A percentile compares a stretch with the other conserved stretches of the same genome.
These are phyloP conservation scores for Pseudopleuronectes americanus DNA, from an alignment of 2,797 vertebrate species.

Conservation along the genomic window DNA sequence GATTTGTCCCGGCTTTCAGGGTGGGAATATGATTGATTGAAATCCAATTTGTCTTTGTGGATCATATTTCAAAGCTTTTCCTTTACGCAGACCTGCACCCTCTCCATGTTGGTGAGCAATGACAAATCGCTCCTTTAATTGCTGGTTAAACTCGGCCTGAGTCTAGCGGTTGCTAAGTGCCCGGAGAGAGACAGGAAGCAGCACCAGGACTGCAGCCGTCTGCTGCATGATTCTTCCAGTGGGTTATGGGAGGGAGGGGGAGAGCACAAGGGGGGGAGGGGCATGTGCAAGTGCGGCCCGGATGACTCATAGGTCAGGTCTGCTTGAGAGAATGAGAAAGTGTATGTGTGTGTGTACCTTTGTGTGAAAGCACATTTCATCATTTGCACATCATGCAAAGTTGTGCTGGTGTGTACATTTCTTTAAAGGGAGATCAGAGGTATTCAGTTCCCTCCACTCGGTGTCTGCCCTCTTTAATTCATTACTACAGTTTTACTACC, in stretches of 20 bases:
- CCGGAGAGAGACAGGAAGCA: slow-evolving; percentile 74
- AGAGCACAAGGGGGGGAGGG: slow-evolving; percentile 15
- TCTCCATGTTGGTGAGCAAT: slow-evolving; percentile 9
- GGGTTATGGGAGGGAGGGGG: slow-evolving; percentile 23
- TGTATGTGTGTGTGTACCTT: slow-evolving; percentile 8
- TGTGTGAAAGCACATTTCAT: not conserved
- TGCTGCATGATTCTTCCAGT: slow-evolving; percentile 69
- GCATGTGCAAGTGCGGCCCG: slow-evolving; percentile 54
- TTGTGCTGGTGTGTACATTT: slow-evolving; percentile 26
- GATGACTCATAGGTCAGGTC: slow-evolving; percentile 80
- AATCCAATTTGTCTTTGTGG: slow-evolving; percentile 13
- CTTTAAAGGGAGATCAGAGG: slow-evolving; percentile 19
- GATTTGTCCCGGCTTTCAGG: not conserved
- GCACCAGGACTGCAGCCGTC: slow-evolving; percentile 69
- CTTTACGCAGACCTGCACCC: slow-evolving; percentile 8
- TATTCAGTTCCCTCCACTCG: not conserved
- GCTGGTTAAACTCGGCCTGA: slow-evolving; percentile 53
- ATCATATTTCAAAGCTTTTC: slow-evolving; percentile 25
- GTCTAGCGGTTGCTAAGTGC: slow-evolving; percentile 75
- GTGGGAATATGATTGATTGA: slow-evolving; percentile 14
- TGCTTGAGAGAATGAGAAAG: slow-evolving; percentile 44
- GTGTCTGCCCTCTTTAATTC: slow-evolving; percentile 16
- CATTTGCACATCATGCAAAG: not conserved
- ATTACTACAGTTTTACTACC: slow-evolving; percentile 26
- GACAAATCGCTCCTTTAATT: slow-evolving; percentile 64